Percentiles rank a stretch among this genome's conserved stretches.
phyloP scores from a whole-genome alignment of 2,888 invertebrate genomes.

The Altica lythri region DNA sequence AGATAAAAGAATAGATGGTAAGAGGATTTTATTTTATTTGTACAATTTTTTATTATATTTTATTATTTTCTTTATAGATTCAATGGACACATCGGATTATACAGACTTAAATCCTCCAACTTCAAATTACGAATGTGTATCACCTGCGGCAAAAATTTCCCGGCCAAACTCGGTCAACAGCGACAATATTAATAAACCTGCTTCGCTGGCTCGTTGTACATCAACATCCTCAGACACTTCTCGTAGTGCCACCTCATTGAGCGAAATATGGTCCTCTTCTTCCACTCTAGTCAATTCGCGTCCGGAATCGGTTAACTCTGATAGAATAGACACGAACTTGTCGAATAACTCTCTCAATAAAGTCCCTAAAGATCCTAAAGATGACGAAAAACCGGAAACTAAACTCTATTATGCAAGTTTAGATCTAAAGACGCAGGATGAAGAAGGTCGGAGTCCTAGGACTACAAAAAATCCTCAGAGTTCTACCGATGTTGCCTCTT shows the following conservation, averaged over 20 bases:
- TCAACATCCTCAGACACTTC: conserved; percentile 35
- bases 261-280: conserved; percentile 53
- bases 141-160: conserved; percentile 46
- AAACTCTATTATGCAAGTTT: conserved; percentile 70
- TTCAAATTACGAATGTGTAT: conserved; percentile 36
- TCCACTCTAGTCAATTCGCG: conserved; percentile 54
- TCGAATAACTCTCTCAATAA: conserved; percentile 48
- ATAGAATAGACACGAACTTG: conserved; percentile 36
- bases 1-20: conserved; percentile 33
- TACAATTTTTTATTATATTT: too few relatives aligned
- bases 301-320: conserved; percentile 53
- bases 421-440: conserved; percentile 59
- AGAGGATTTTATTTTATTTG: too few relatives aligned
- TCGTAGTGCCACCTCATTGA: conserved; percentile 46
- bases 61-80: conserved; percentile 24
- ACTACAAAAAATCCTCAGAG: conserved; percentile 8
- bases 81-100: conserved; percentile 33
- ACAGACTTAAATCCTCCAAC: conserved; percentile 31
- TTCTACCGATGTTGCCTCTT: background rate
- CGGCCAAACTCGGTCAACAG: conserved; percentile 55
- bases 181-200: conserved; percentile 33
- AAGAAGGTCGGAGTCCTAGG: conserved; percentile 46
- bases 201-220: conserved; percentile 22
- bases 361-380: conserved; percentile 14
- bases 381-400: conserved; percentile 46